A percentile compares a stretch with the other conserved stretches of the same genome.
Conservation (phyloP, 2,888 invertebrate genomes). For the Microchrysa polita region DNA sequence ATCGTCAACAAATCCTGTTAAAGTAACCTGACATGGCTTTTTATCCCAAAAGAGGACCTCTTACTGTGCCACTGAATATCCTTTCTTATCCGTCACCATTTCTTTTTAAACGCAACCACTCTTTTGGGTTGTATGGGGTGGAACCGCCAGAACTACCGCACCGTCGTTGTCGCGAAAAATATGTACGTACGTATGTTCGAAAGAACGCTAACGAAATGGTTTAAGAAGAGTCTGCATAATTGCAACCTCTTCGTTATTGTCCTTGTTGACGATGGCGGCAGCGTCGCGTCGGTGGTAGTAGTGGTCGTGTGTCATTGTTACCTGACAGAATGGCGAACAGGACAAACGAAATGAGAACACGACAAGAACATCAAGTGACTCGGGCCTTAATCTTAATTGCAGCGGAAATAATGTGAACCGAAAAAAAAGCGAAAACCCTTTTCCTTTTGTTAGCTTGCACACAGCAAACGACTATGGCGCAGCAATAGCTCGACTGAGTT, state of each 20-base stretch:
- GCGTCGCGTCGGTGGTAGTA: not conserved
- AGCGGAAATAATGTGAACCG: conserved; percentile 38
- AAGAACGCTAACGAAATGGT: not conserved
- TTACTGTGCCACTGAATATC: not conserved
- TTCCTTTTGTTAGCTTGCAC: not conserved
- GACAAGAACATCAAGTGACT: conserved; percentile 33
- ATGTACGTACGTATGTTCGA: not conserved
- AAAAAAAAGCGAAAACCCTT: conserved; percentile 21
- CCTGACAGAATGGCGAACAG: not conserved
- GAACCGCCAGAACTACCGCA: not conserved
- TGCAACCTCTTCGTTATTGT: conserved; percentile 24
- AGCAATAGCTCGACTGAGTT: too few species aligned
- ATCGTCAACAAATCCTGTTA: conserved; percentile 1
- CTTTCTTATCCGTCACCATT: not conserved
- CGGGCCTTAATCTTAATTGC: conserved; percentile 39
- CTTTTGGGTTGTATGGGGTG: too few species aligned
- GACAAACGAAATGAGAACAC: conserved; percentile 33
- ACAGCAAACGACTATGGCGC: not conserved
- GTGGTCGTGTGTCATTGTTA: not conserved
- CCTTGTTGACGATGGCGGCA: not conserved
- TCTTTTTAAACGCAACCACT: too few species aligned
- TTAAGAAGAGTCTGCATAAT: conserved; percentile 32
- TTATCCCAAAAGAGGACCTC: not conserved
- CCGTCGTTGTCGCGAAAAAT: not conserved
- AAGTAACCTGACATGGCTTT: not conserved